phyloP scores from a whole-genome alignment of 2,113 vertebrate genomes.

The Laticauda colubrina region DNA sequence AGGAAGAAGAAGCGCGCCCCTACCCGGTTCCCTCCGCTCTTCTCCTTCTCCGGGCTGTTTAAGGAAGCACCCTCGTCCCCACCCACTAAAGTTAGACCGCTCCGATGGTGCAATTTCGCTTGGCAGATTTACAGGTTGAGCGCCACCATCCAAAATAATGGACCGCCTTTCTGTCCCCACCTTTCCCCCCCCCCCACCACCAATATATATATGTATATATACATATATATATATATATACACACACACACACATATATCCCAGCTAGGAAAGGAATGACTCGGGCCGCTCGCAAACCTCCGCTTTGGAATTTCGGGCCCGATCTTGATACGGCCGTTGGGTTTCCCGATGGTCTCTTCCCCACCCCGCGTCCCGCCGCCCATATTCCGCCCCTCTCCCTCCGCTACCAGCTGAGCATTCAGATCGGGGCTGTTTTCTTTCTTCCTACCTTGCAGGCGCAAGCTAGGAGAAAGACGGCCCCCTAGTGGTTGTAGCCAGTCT shows the following conservation, averaged over 20 bases:
- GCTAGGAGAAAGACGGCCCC: slow-evolving; percentile 1
- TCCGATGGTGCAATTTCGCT: slow-evolving; percentile 35
- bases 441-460: background rate
- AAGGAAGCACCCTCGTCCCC: slow-evolving; percentile 63
- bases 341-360: background rate
- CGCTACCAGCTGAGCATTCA: slow-evolving; percentile 26
- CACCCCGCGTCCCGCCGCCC: rapidly evolving
- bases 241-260: too few species aligned
- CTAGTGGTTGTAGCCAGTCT: background rate
- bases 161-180: background rate
- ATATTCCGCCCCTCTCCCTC: background rate
- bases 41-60: slow-evolving; percentile 46
- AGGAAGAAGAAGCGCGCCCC: background rate
- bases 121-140: slow-evolving; percentile 19
- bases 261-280: background rate
- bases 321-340: slow-evolving; percentile 1
- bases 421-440: background rate
- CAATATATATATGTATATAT: background rate
- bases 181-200: background rate
- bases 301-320: background rate
- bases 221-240: background rate
- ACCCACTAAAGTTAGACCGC: slow-evolving; percentile 51
- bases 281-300: background rate
- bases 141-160: background rate
- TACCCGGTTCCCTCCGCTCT: slow-evolving; percentile 26